Evolutionary conservation across 2,113 vertebrate species (phyloP), one percentile per base, ranked within the genome.

Genomic region (Ursus arctos): DNA sequence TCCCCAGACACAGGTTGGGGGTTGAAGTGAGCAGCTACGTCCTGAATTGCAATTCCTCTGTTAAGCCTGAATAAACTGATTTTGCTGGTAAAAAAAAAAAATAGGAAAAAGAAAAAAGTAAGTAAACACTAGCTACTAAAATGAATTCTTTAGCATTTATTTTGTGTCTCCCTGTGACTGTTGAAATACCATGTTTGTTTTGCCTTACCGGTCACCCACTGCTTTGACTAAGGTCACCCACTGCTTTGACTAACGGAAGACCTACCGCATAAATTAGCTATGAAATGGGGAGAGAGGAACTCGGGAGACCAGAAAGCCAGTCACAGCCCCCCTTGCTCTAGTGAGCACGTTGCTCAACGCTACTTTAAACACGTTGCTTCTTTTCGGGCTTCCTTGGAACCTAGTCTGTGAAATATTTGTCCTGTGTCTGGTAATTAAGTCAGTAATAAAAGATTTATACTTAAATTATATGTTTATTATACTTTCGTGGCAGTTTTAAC

Each of bases 321-420:
- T 53, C 21, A 18, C 10, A 61, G 24, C 51, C 53, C 13, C 2
- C 80, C 43, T 43, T 63, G 79, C 87, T 22, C 87, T 3, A 53
- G 11, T 2, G 26, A 86, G 53, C 26, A 16, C 18, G 0, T 53
- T 51, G 24, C 33, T 79, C 69, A 1, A 1, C 0, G 0, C 47
- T 31, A 4, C 14, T 22, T 15, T 8, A 22, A 83, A 15, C 43
- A 49, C 8, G 0, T 11, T 4, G 0, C 74, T 40, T 63, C 84
- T 63, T 53, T 61, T 21, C 57, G 61, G 77, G n/a, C 22, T 24
- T 90, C 84, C 22, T 69, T 74, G 82, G 80, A 59, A 85, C 65
- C 59, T 14, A 49, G 26, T 86, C 40, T 84, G n/a, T 57, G 57
- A 59, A 31, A 6, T 49, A 31, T 31, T 82, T 90, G 31, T 76